Percentiles rank a stretch among this genome's conserved stretches.
These are phyloP conservation scores for Sebastes baramenuke DNA, from an alignment of 2,797 vertebrate species.

Conservation along the genomic window DNA sequence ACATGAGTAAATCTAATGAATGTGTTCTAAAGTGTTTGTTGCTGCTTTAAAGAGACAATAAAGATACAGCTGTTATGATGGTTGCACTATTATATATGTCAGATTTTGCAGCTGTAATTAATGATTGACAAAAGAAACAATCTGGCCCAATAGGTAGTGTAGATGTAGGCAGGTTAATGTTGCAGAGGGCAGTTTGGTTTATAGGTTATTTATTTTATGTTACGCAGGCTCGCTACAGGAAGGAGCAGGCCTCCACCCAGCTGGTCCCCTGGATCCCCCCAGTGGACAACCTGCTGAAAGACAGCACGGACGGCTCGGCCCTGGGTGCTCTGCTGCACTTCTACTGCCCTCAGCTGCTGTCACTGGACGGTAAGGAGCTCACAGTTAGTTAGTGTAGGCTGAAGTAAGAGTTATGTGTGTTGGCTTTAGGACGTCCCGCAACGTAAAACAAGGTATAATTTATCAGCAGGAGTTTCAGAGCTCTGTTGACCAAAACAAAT, in stretches of 20 bases:
- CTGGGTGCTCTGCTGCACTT: slow-evolving; percentile 93
- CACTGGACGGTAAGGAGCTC: slow-evolving; percentile 84
- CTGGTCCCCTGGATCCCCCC: slow-evolving; percentile 91
- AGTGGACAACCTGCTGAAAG: slow-evolving; percentile 96
- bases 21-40: not conserved
- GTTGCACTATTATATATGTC: not conserved
- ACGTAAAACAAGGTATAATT: not conserved
- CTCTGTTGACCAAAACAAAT: not conserved
- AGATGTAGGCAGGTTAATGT: not conserved
- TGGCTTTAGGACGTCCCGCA: not conserved
- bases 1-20: slow-evolving; percentile 17
- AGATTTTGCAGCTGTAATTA: not conserved
- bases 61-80: not conserved
- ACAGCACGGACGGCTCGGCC: slow-evolving; percentile 92
- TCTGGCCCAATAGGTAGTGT: not conserved
- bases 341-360: slow-evolving; percentile 91
- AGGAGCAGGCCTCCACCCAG: slow-evolving; percentile 89
- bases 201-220: not conserved
- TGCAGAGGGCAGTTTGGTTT: not conserved
- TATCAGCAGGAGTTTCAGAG: not conserved
- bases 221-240: slow-evolving; percentile 93
- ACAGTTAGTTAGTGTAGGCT: not conserved
- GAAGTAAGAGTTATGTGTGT: not conserved
- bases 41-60: slow-evolving; percentile 1
- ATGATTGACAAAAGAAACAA: not conserved